Base-by-base conservation (phyloP, 2,797 vertebrate species). In the Champsocephalus esox region DNA sequence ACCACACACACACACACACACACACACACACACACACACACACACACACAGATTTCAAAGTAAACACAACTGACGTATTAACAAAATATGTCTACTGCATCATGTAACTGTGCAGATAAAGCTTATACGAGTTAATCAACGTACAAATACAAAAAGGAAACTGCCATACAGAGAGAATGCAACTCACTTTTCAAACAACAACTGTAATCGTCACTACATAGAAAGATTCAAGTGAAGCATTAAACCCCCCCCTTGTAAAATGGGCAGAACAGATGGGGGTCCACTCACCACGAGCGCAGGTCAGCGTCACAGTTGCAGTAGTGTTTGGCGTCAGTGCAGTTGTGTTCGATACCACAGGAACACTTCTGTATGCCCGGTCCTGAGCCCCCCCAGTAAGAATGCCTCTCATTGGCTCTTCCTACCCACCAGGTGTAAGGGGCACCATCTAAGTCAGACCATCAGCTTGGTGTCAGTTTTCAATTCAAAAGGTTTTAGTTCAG, bases 221-320 rank as follows among this genome's bases (percentile, higher is more conserved):
- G 9, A 28, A 28, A 28, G 4, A 28, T 28, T 9, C 34, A 38
- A 9, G 8, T 9, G 34, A 38, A 38, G 34, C 34, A 38, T 6
- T 38, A 7, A 2, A 38, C 6, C 34, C 6, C 34, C 34, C 34
- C 34, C 8, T 38, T 38, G 34, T 38, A 8, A 38, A 28, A 38
- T 1, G 34, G 34, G 9, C 34, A 38, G 34, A 38, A 38, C 34
- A 38, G 34, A 38, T 38, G 34, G 34, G 34, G 3, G 1, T 6
- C 17, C 8, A 79, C 92, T 83, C 89, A 99, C 97, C 98, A 99
- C 69, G 95, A 91, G 38, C 96, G 96, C 54, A 94, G 93, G 82
- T 99, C 97, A 0, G 98, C 97, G 1, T 99, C 98, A 12, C 98
- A 99, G 95, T 99, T 98, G 91, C 98, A 99, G 93, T 93, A 94